Base-by-base conservation (phyloP, 2,888 invertebrate species). In the Griposia aprilina region DNA sequence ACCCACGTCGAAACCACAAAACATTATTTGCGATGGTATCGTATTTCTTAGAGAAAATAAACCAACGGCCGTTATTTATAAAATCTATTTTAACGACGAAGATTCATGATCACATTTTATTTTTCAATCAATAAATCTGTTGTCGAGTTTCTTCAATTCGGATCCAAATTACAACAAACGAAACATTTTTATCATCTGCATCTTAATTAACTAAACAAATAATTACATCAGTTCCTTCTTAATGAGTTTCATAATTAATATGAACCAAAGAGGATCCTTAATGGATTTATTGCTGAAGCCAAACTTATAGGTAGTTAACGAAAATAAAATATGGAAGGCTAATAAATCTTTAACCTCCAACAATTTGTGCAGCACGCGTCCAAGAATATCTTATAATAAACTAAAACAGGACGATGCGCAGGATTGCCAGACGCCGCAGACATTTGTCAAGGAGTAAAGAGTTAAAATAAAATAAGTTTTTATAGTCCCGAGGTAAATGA, bases 381-480 rank as follows among this genome's bases (percentile, higher is more conserved):
- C 89, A 74, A 87, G 89, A 92, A 92, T 92, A 92, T 76, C 77
- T 80, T 71, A 75, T 84, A 87, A 88, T 90, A 90, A 90, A 90
- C 88, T 87, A 82, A 91, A 90, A 88, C 80, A 87, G 83, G 82
- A 86, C 76, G 80, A 83, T 75, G 77, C 74, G 73, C 74, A 79
- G 77, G 78, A 81, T 78, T 85, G 85, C 73, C 79, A 88, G 82
- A 87, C 88, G 84, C 80, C 69, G 74, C 82, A 83, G 78, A 87
- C 88, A 86, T 93, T 91, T 93, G 92, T 93, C 92, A 92, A 89
- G 87, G 86, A 81, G 88, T 90, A 90, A 90, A 87, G 89, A 90
- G 88, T 89, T 86, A 66, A 87, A 89, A 91, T 81, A 90, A 91
- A 91, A 84, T 80, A 77, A 80, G 86, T 83, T 89, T 87, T 85